These are phyloP conservation scores for Aporrectodea caliginosa DNA, from an alignment of 1,140 invertebrate species.

Conservation along the genomic window DNA sequence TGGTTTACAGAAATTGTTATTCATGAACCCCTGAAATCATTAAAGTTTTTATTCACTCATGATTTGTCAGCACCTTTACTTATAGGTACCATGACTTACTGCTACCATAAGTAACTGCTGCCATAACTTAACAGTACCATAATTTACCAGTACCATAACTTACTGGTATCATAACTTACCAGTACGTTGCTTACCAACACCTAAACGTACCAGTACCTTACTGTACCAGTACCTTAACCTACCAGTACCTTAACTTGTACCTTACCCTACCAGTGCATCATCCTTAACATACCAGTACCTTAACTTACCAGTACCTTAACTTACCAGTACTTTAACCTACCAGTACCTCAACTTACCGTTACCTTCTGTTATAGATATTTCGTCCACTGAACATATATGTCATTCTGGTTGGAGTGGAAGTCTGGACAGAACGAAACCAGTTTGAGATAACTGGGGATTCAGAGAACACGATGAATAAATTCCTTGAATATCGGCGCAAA, in stretches of 20 bases:
- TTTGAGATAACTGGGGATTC: slow-evolving; percentile 75
- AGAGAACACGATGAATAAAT: slow-evolving; percentile 80
- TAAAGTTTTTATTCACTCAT: no score
- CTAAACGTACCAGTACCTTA: background rate
- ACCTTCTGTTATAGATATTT: slow-evolving; percentile 66
- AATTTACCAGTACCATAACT: no score
- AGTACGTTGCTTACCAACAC: background rate
- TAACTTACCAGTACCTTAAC: background rate
- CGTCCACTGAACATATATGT: slow-evolving; percentile 89
- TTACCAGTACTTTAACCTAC: background rate
- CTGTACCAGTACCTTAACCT: background rate
- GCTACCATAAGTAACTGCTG: no score
- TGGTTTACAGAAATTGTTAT: no score
- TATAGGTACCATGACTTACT: no score
- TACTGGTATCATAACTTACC: no score
- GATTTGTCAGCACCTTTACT: no score
- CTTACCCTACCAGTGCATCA: background rate
- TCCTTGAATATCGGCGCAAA: slow-evolving; percentile 78
- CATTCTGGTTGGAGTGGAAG: slow-evolving; percentile 88
- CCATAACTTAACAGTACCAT: no score
- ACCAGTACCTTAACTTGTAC: background rate
- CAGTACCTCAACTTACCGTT: background rate
- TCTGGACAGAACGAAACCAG: slow-evolving; percentile 83
- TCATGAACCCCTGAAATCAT: no score
- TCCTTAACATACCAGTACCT: background rate